Conservation (phyloP, 53 echinoderm and acorn worm genomes). For the Paracentrotus lividus region DNA sequence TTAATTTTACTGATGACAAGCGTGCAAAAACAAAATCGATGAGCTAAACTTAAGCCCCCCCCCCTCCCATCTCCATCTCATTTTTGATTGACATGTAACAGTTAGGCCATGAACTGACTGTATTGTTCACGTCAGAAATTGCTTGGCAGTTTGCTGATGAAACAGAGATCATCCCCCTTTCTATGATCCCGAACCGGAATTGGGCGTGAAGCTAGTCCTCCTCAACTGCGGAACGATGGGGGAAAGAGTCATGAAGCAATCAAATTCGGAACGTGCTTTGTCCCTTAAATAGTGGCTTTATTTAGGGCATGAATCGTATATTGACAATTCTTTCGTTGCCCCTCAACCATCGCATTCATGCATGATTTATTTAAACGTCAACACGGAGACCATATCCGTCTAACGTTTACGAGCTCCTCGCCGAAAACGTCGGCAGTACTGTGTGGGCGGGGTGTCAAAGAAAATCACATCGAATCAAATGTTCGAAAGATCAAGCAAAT, state of each 20-base stretch:
- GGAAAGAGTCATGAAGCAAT: conserved; percentile 44
- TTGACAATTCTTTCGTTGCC: conserved; percentile 46
- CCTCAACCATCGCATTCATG: conserved; percentile 50
- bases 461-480: conserved; percentile 38
- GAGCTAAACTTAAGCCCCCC: no score
- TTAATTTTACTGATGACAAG: no score
- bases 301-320: conserved; percentile 13
- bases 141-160: background rate
- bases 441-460: conserved; percentile 35
- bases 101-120: background rate
- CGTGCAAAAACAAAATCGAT: no score
- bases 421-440: background rate
- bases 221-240: background rate
- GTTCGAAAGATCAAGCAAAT: conserved; percentile 55
- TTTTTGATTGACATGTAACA: background rate
- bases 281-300: conserved; percentile 54
- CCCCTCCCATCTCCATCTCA: background rate
- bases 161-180: conserved; percentile 6
- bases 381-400: background rate
- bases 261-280: conserved; percentile 57
- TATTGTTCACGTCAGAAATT: background rate
- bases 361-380: conserved; percentile 62
- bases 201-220: background rate
- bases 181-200: background rate
- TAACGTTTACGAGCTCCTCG: conserved; percentile 23